Evolutionary conservation across 2,888 invertebrate species (phyloP).

Genomic region (Achlya flavicornis): DNA sequence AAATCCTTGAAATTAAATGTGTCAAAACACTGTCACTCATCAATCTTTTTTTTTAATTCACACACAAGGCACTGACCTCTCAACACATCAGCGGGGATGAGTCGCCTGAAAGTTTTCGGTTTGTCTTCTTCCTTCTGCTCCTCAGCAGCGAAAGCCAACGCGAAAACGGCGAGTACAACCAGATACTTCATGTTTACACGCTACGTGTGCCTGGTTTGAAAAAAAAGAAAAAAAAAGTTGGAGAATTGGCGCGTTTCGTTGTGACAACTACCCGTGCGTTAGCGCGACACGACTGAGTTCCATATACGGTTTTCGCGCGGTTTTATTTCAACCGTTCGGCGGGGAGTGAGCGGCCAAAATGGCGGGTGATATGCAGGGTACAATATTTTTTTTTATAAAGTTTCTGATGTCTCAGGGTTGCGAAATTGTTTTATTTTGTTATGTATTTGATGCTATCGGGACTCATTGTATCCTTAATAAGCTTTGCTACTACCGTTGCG

Average conservation of each 20-base stretch:
- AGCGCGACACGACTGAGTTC: conserved; percentile 73
- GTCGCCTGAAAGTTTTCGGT: conserved; percentile 90
- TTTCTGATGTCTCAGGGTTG: conserved; percentile 58
- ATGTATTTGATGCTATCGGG: conserved; percentile 14
- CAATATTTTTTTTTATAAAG: conserved; percentile 36
- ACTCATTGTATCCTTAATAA: conserved; percentile 8
- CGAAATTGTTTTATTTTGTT: conserved; percentile 52
- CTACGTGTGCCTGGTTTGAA: conserved; percentile 47
- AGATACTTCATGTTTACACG: conserved; percentile 81
- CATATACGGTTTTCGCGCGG: conserved; percentile 55
- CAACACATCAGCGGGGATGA: conserved; percentile 95
- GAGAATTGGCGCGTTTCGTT: conserved; percentile 53
- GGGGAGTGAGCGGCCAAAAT: conserved; percentile 69
- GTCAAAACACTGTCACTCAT: background rate
- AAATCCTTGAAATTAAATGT: background rate
- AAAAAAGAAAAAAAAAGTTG: conserved; percentile 49
- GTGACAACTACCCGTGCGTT: conserved; percentile 56
- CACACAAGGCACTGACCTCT: conserved; percentile 87
- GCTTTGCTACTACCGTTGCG: background rate
- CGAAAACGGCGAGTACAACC: conserved; percentile 78
- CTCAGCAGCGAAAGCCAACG: conserved; percentile 82
- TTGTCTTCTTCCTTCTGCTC: conserved; percentile 83
- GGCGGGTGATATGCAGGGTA: conserved; percentile 34
- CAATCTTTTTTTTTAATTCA: conserved; percentile 10
- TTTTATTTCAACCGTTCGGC: conserved; percentile 64